These are phyloP conservation scores for Drosophila saltans DNA, from an alignment of 1,140 invertebrate species.

Conservation along the genomic window DNA sequence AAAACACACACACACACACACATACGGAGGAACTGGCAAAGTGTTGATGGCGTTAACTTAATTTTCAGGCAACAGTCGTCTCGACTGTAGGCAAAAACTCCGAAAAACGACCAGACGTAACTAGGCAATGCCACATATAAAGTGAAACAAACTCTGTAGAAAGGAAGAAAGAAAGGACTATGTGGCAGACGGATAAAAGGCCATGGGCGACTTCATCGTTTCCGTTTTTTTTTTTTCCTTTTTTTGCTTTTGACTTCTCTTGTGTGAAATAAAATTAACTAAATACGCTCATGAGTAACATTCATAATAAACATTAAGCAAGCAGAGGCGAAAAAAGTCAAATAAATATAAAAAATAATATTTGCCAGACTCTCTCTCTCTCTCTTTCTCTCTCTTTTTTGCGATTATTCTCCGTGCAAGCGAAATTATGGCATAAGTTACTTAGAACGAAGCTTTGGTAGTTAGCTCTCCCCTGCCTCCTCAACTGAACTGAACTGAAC, in stretches of 20 bases:
- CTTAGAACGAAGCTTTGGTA: conserved; percentile 49
- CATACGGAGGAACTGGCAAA: conserved; percentile 55
- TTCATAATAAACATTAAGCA: conserved; percentile 83
- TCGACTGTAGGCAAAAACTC: conserved; percentile 56
- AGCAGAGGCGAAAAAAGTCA: conserved; percentile 67
- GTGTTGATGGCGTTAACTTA: conserved; percentile 78
- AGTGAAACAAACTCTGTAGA: background rate
- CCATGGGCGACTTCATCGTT: conserved; percentile 19
- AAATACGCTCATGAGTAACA: conserved; percentile 83
- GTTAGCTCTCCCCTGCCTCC: conserved; percentile 36
- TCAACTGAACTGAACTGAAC: conserved; percentile 62
- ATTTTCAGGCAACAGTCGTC: conserved; percentile 65
- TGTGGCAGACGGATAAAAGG: conserved; percentile 9
- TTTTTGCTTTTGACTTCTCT: conserved; percentile 62
- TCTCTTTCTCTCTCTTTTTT: conserved; percentile 42
- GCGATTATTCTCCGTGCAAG: conserved; percentile 62
- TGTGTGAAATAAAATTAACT: conserved; percentile 83
- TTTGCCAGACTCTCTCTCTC: conserved; percentile 67
- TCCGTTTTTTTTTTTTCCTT: conserved; percentile 1
- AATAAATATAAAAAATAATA: conserved; percentile 83
- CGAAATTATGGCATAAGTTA: conserved; percentile 81
- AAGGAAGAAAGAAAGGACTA: conserved; percentile 8
- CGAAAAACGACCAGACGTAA: conserved; percentile 35
- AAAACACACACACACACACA: conserved; percentile 24
- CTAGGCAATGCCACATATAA: conserved; percentile 31